Evolutionary conservation across 2,888 invertebrate genomes (phyloP).

Genomic region (Beris chalybata): DNA sequence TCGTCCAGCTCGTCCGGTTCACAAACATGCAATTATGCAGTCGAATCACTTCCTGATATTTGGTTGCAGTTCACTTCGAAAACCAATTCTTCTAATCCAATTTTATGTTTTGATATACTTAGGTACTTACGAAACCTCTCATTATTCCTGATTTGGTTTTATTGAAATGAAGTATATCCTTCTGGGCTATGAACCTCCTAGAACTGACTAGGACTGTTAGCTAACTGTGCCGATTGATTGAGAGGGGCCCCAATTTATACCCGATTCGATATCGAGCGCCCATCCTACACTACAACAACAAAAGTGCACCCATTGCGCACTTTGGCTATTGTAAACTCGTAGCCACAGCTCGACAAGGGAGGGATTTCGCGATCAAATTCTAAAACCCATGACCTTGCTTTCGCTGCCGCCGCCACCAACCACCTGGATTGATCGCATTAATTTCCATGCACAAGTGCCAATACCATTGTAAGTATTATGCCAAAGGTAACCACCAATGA

Average conservation of each 20-base stretch:
- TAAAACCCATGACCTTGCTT: slow-evolving; percentile 42
- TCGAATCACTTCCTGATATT: not conserved
- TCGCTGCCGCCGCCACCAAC: slow-evolving; percentile 35
- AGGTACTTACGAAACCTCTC: slow-evolving; percentile 55
- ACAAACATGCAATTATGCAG: not conserved
- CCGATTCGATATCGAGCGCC: slow-evolving; percentile 30
- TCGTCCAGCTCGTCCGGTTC: not conserved
- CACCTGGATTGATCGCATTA: slow-evolving; percentile 15
- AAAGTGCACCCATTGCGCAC: slow-evolving; percentile 11
- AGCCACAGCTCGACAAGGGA: slow-evolving; percentile 20
- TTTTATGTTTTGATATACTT: not conserved
- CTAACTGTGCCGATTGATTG: slow-evolving; percentile 56
- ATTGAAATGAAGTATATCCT: slow-evolving; percentile 29
- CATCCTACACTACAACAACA: slow-evolving; percentile 33
- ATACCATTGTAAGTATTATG: slow-evolving; percentile 21
- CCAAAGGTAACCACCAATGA: slow-evolving; percentile 20
- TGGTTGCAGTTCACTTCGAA: not conserved
- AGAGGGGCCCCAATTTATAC: slow-evolving; percentile 55
- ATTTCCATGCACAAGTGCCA: slow-evolving; percentile 26
- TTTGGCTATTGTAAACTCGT: not conserved
- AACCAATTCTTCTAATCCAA: not conserved
- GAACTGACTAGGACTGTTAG: slow-evolving; percentile 58
- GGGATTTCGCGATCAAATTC: slow-evolving; percentile 40
- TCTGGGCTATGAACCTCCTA: slow-evolving; percentile 54
- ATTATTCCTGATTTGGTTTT: slow-evolving; percentile 40